A percentile compares a stretch with the other conserved stretches of the same genome.
Evolutionary conservation across 2,888 invertebrate species (phyloP).

Genomic region (Sinelater perroti): DNA sequence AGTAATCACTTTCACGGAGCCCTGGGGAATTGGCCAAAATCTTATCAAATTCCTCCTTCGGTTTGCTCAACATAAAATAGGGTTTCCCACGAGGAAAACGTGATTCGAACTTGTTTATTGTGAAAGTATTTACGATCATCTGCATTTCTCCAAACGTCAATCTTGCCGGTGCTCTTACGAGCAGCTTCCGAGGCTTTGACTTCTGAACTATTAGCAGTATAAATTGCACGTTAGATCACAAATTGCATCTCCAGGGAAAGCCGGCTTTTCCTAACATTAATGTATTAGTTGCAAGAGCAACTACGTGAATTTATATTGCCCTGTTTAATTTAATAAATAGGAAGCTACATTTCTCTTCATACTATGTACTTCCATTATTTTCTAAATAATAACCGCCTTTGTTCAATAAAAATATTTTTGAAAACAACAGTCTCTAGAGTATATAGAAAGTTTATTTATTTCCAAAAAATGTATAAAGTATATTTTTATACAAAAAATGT

Average conservation of each 20-base stretch:
- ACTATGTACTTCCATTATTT: too few relatives aligned
- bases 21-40: conserved; percentile 32
- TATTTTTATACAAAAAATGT: too few relatives aligned
- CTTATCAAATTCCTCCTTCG: conserved; percentile 35
- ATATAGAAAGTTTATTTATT: too few relatives aligned
- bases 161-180: not conserved
- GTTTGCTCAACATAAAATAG: conserved; percentile 36
- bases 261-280: not conserved
- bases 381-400: too few relatives aligned
- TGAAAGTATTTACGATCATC: conserved; percentile 29
- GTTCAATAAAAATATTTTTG: too few relatives aligned
- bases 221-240: not conserved
- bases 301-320: not conserved
- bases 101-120: conserved; percentile 27
- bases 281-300: not conserved
- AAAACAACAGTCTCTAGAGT: too few relatives aligned
- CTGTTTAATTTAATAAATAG: too few relatives aligned
- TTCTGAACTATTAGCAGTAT: not conserved
- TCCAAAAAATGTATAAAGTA: too few relatives aligned
- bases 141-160: too few relatives aligned
- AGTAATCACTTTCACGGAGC: conserved; percentile 36
- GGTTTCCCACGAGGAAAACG: conserved; percentile 35
- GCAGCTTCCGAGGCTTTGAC: too few relatives aligned
- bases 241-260: not conserved
- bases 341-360: too few relatives aligned